Percentiles rank a stretch among this genome's conserved stretches.
Conservation (phyloP, 2,888 invertebrate genomes). For the Allophyes oxyacanthae region DNA sequence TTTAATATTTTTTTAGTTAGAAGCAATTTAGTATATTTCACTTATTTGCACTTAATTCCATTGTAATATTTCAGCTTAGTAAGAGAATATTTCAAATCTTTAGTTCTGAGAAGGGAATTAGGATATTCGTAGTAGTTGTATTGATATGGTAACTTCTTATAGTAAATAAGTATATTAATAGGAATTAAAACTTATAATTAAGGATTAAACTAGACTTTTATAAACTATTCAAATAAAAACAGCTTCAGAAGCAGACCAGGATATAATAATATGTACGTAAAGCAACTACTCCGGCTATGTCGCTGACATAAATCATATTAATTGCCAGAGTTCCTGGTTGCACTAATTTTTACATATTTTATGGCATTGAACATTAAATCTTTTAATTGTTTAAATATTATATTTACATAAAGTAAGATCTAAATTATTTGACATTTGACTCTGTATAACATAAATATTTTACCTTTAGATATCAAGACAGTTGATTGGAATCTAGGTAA, state of each 20-base stretch:
- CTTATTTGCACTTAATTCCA: conserved; percentile 17
- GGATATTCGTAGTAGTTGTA: conserved; percentile 36
- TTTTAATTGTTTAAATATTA: conserved; percentile 27
- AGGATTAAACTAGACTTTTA: conserved; percentile 25
- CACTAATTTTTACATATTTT: conserved; percentile 24
- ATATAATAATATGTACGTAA: conserved; percentile 12
- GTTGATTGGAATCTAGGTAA: conserved; percentile 44
- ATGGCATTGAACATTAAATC: conserved; percentile 36
- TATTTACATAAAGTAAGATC: conserved; percentile 37
- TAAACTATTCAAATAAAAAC: conserved; percentile 17
- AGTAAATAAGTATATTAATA: conserved; percentile 43
- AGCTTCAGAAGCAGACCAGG: conserved; percentile 16
- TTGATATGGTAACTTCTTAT: conserved; percentile 33
- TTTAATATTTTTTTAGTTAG: conserved; percentile 19
- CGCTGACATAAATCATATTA: neutral
- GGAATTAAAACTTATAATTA: conserved; percentile 29
- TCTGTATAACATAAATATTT: conserved; percentile 51
- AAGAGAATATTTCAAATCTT: conserved; percentile 10
- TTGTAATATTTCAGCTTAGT: conserved; percentile 19
- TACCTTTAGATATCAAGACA: conserved; percentile 45
- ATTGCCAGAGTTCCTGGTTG: conserved; percentile 10
- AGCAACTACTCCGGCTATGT: conserved; percentile 5
- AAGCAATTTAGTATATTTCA: conserved; percentile 28
- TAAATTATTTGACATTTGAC: conserved; percentile 56
- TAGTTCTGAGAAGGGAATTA: conserved; percentile 35